Conservation (phyloP, 2,888 invertebrate species). For the Xylota sylvarum region DNA sequence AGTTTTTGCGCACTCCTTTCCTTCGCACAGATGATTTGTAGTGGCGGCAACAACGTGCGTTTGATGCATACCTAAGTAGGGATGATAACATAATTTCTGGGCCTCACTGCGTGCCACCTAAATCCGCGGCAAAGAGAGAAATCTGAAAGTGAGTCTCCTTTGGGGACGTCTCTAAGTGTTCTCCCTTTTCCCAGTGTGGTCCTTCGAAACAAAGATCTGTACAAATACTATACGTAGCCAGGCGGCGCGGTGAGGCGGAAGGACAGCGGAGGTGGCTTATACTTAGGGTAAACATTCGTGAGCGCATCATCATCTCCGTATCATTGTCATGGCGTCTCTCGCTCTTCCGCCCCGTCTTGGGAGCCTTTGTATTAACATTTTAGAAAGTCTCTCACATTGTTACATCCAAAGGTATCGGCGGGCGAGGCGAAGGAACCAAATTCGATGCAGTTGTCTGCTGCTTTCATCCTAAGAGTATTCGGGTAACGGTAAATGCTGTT, state of each 20-base stretch:
- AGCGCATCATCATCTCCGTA: slow-evolving; percentile 61
- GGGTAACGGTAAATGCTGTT: slow-evolving; percentile 69
- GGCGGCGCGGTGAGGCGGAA: background rate
- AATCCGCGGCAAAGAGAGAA: slow-evolving; percentile 48
- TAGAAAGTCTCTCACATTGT: slow-evolving; percentile 71
- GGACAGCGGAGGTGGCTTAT: background rate
- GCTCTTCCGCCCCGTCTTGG: slow-evolving; percentile 8
- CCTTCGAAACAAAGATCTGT: slow-evolving; percentile 9
- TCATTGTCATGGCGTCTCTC: slow-evolving; percentile 42
- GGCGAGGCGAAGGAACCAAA: background rate
- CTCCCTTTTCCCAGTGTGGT: background rate
- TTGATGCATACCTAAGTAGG: slow-evolving; percentile 75
- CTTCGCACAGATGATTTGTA: slow-evolving; percentile 60
- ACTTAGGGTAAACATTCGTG: slow-evolving; percentile 40
- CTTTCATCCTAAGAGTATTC: slow-evolving; percentile 51
- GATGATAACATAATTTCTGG: slow-evolving; percentile 71
- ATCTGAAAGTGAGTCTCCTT: slow-evolving; percentile 73
- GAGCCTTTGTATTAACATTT: slow-evolving; percentile 56
- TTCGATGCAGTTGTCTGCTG: slow-evolving; percentile 45
- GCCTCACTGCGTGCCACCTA: slow-evolving; percentile 16
- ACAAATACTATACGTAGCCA: slow-evolving; percentile 37
- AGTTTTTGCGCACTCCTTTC: slow-evolving; percentile 41
- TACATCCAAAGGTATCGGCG: slow-evolving; percentile 15
- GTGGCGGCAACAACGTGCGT: slow-evolving; percentile 66
- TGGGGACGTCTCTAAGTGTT: slow-evolving; percentile 52